Evolutionary conservation across 2,888 invertebrate species (phyloP), one percentile per base, ranked within the genome.

Genomic region (Amiota mariae): DNA sequence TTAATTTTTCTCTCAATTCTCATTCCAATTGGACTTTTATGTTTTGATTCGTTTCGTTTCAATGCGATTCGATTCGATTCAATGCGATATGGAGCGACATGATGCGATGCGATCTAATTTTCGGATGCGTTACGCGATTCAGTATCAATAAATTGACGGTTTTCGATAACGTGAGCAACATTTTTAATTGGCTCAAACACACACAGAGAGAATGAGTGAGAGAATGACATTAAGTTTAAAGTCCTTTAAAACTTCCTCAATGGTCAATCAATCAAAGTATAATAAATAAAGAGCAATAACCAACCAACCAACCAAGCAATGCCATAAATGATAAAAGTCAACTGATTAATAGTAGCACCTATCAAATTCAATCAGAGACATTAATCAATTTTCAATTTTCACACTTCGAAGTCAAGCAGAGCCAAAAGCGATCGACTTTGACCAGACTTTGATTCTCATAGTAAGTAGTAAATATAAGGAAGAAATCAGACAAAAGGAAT

Each of bases 331-430:
- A 72, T 76, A 67, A 71, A 72, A 72, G 67, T 46, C 66, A 63
- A 47, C 70, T 48, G 83, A 83, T 83, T 83, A 83, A 83, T 83
- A 86, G 83, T 80, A 79, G 79, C 83, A 86, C 86, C 83, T 85
- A 83, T 83, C 83, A 83, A 83, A 83, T 83, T 85, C 83, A 83
- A 83, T 83, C 86, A 83, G 82, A 78, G 85, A 82, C 86, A 83
- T 83, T 83, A 86, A 83, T 83, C 86, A 83, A 86, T 83, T 83
- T 83, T 86, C 86, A 86, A 83, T 86, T 83, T 63, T 83, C 85
- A 85, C 85, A 85, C 79, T 59, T 59, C 18, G 59, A 74, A 73
- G 68, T 70, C 68, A 63, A 63, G 36, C 15, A 36, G 48, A 20
- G 59, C 18, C 20, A 67, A 46, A 51, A 59, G 54, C 64, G 64